Conservation (phyloP, 1,140 invertebrate genomes). For the Lepidotrigona ventralis region DNA sequence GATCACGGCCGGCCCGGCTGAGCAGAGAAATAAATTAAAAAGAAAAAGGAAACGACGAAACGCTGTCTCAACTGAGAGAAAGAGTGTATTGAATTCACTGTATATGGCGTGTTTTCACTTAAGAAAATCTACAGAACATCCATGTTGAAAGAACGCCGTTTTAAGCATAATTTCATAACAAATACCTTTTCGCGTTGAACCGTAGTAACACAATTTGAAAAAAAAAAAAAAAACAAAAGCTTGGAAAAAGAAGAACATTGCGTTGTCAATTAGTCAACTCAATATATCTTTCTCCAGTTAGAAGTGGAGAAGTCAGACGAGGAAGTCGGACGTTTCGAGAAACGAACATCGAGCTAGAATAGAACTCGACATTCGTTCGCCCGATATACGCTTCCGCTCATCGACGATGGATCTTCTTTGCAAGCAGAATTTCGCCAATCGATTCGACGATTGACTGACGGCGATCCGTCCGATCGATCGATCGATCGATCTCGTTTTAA, state of each 20-base stretch:
- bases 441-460: background rate
- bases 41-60: slow-evolving; percentile 26
- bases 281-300: slow-evolving; percentile 27
- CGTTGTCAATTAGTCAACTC: background rate
- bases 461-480: background rate
- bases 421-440: slow-evolving; percentile 33
- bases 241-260: background rate
- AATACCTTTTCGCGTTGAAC: background rate
- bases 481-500: background rate
- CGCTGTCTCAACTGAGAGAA: slow-evolving; percentile 29
- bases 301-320: background rate
- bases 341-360: slow-evolving; percentile 9
- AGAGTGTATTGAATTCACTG: slow-evolving; percentile 16
- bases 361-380: slow-evolving; percentile 11
- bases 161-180: slow-evolving; percentile 15
- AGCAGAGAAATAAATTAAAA: slow-evolving; percentile 60
- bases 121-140: background rate
- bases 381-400: background rate
- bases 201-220: background rate
- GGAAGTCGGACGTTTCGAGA: background rate
- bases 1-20: slow-evolving; percentile 51
- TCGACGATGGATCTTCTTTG: slow-evolving; percentile 24
- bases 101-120: background rate
- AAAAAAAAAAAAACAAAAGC: background rate
- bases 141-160: background rate